Percentiles rank a stretch among this genome's conserved stretches.
Conservation (phyloP, 2,113 vertebrate species). For the Carassius gibelio region DNA sequence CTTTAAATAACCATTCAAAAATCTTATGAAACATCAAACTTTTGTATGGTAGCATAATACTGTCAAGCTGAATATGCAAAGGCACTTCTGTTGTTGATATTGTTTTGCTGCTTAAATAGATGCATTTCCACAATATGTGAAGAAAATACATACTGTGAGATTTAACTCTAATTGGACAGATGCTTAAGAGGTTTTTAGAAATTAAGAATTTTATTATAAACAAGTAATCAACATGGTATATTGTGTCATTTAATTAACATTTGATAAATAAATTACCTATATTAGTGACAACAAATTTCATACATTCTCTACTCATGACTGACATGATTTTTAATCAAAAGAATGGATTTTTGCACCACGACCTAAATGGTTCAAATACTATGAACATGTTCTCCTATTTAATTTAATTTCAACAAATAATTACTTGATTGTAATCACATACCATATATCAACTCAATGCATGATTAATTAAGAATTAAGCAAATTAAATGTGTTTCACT, state of each 20-base stretch:
- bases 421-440: not conserved
- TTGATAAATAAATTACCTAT: not conserved
- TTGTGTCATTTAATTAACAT: not conserved
- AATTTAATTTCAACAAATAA: not conserved
- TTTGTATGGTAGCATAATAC: too few relatives aligned
- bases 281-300: not conserved
- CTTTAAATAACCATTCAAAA: not conserved
- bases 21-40: not conserved
- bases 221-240: not conserved
- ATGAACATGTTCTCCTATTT: not conserved
- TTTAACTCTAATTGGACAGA: not conserved
- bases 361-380: not conserved
- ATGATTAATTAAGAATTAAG: not conserved
- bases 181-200: not conserved
- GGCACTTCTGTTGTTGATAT: not conserved
- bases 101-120: not conserved
- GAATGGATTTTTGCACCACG: not conserved
- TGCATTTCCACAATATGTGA: conserved; percentile 1
- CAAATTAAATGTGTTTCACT: not conserved
- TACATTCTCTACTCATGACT: not conserved
- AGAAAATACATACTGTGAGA: not conserved
- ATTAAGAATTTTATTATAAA: not conserved
- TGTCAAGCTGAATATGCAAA: not conserved
- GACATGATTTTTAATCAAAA: not conserved
- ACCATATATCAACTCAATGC: not conserved